Conservation (phyloP, 2,797 vertebrate genomes). For the Darevskia nairensis region DNA sequence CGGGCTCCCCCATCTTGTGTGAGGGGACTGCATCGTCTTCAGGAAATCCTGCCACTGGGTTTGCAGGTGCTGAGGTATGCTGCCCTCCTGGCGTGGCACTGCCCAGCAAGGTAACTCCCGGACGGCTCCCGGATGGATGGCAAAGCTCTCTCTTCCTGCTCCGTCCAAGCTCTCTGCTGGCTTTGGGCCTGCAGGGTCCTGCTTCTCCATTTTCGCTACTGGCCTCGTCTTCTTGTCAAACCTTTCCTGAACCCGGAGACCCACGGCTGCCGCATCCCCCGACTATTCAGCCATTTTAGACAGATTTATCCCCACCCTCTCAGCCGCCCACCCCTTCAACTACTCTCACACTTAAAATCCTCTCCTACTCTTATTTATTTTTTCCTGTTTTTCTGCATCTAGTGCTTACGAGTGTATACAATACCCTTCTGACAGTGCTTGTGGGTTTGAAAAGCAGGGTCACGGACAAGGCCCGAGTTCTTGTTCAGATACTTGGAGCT, state of each 20-base stretch:
- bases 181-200: not conserved
- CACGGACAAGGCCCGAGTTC: not conserved
- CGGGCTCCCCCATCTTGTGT: slow-evolving; percentile 7
- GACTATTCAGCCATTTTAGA: not conserved
- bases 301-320: not conserved
- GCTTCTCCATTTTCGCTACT: slow-evolving; percentile 27
- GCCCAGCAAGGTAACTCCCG: slow-evolving; percentile 3
- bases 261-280: not conserved
- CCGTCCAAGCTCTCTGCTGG: not conserved
- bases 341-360: not conserved
- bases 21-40: slow-evolving; percentile 14
- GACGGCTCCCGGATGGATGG: slow-evolving; percentile 5
- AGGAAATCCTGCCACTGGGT: slow-evolving; percentile 34
- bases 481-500: not conserved
- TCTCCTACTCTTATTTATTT: not conserved
- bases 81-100: not conserved
- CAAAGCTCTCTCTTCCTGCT: slow-evolving; percentile 6
- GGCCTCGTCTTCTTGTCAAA: not conserved
- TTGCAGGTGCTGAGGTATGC: not conserved
- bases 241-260: not conserved
- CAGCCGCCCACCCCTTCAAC: not conserved
- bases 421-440: no score
- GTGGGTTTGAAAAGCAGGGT: not conserved
- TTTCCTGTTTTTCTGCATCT: not conserved
- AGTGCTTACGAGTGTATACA: not conserved